Conservation (phyloP, 2,888 invertebrate genomes). For the Drosophila quinaria region DNA sequence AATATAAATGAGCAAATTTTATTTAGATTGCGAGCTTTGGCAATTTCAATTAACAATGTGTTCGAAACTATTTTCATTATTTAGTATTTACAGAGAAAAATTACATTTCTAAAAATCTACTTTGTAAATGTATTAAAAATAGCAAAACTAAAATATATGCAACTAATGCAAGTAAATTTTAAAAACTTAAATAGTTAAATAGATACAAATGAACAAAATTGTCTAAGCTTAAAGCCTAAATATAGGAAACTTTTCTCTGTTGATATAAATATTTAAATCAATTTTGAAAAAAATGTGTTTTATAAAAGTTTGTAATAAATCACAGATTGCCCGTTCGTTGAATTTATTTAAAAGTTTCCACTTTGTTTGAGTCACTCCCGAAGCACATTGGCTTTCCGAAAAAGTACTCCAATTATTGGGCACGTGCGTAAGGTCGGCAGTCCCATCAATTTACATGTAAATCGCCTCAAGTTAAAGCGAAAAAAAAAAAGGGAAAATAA, state of each 20-base stretch:
- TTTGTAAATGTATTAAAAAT: no score
- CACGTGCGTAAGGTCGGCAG: slow-evolving; percentile 65
- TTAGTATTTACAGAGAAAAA: no score
- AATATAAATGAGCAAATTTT: no score
- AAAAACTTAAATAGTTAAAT: no score
- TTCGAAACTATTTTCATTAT: no score
- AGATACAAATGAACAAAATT: not conserved
- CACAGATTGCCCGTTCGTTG: slow-evolving; percentile 21
- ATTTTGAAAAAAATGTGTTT: not conserved
- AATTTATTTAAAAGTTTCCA: slow-evolving; percentile 43
- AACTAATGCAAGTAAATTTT: no score
- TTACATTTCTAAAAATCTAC: no score
- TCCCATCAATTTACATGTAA: slow-evolving; percentile 67
- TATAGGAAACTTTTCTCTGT: not conserved
- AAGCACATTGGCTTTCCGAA: slow-evolving; percentile 13
- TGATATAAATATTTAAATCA: slow-evolving; percentile 1
- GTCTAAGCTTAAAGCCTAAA: not conserved
- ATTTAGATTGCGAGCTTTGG: no score
- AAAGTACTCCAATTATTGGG: slow-evolving; percentile 59
- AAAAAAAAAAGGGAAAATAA: slow-evolving; percentile 23
- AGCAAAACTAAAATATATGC: no score
- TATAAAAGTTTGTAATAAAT: slow-evolving; percentile 32
- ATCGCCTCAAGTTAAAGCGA: slow-evolving; percentile 45
- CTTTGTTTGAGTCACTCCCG: slow-evolving; percentile 18
- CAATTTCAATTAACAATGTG: no score